phyloP scores from a whole-genome alignment of 2,113 vertebrate genomes.

The Otis tarda region DNA sequence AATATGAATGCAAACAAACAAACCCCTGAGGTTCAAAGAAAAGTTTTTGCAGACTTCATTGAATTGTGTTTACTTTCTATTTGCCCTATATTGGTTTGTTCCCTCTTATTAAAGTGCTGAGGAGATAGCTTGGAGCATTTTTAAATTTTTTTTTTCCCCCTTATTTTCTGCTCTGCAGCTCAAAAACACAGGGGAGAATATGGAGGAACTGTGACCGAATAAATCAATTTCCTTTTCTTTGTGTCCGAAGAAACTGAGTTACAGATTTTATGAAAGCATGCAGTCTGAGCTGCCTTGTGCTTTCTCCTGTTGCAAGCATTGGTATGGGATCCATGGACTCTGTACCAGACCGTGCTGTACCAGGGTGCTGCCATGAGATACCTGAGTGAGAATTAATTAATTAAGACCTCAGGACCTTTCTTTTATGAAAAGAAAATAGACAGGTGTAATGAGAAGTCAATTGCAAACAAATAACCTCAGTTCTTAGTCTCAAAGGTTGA shows the following conservation, averaged over 20 bases:
- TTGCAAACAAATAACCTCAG: not conserved
- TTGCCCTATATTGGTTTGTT: not conserved
- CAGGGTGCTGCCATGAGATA: not conserved
- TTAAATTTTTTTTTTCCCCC: not conserved
- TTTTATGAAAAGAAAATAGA: not conserved
- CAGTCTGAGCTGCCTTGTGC: not conserved
- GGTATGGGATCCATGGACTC: not conserved
- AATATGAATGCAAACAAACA: constrained; percentile 16
- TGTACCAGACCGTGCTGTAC: not conserved
- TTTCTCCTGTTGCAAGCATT: not conserved
- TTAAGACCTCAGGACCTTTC: not conserved
- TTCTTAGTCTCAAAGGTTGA: not conserved
- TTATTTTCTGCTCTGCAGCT: not conserved
- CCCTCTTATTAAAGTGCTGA: not conserved
- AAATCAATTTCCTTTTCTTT: not conserved
- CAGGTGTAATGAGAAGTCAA: not conserved
- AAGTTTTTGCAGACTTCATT: not conserved
- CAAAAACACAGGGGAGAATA: not conserved
- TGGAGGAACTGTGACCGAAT: not conserved
- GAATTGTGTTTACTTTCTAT: not conserved
- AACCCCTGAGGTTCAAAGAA: not conserved
- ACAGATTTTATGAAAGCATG: not conserved
- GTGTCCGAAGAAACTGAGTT: not conserved
- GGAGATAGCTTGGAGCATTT: not conserved
- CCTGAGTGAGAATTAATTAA: not conserved